Evolutionary conservation across 1,140 invertebrate genomes (phyloP).

Genomic region (Pogonomyrmex barbatus): DNA sequence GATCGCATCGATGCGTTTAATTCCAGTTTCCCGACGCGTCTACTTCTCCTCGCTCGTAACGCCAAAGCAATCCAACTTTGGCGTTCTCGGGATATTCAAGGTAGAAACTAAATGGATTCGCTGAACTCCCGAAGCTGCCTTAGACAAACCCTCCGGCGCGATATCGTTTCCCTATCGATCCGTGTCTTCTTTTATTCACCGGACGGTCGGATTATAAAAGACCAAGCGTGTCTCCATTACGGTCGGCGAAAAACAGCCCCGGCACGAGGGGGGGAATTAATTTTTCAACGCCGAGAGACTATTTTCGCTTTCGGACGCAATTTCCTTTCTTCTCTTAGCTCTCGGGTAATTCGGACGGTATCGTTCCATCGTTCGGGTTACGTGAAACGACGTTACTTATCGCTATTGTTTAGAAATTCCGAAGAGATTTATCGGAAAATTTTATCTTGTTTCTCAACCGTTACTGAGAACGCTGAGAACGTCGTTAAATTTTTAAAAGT

Average conservation of each 20-base stretch:
- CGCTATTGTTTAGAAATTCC: not conserved
- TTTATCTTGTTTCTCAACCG: not conserved
- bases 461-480: not conserved
- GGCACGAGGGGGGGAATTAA: not conserved
- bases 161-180: slow-evolving; percentile 49
- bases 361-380: not conserved
- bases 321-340: not conserved
- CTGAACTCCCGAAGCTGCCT: slow-evolving; percentile 55
- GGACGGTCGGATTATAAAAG: slow-evolving; percentile 8
- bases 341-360: not conserved
- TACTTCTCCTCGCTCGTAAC: slow-evolving; percentile 56
- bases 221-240: not conserved
- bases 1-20: slow-evolving; percentile 57
- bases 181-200: slow-evolving; percentile 6
- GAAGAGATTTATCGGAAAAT: not conserved
- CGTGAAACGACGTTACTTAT: not conserved
- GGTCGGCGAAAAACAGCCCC: not conserved
- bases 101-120: slow-evolving; percentile 68
- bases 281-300: not conserved
- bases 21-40: slow-evolving; percentile 55
- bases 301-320: not conserved
- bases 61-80: slow-evolving; percentile 47
- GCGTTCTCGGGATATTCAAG: slow-evolving; percentile 61
- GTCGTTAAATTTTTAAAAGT: not conserved
- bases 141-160: slow-evolving; percentile 27